Evolutionary conservation across 2,888 invertebrate genomes (phyloP).

Genomic region (Ditylenchus weischeri): DNA sequence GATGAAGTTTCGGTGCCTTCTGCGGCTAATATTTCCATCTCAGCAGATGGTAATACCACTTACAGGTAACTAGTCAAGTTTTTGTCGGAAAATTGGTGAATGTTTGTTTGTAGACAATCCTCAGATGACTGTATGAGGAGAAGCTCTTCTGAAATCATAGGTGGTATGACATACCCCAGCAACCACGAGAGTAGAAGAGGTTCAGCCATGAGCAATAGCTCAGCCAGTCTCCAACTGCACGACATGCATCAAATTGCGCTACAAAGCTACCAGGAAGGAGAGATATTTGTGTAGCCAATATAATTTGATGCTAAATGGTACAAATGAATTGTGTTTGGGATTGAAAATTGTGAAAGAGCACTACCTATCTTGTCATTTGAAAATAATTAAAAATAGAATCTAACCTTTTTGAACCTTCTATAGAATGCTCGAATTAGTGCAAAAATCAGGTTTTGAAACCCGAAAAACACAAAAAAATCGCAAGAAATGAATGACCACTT

Average conservation of each 20-base stretch:
- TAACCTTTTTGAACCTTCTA: no score
- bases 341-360: no score
- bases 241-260: constrained; percentile 41
- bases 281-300: constrained; percentile 29
- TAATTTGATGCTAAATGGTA: background rate
- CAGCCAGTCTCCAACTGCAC: constrained; percentile 55
- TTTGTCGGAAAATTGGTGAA: background rate
- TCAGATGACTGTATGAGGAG: constrained; percentile 54
- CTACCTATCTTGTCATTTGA: no score
- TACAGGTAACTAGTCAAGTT: constrained; percentile 38
- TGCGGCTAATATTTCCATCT: constrained; percentile 47
- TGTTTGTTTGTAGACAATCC: constrained; percentile 40
- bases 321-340: no score
- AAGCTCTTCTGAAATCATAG: constrained; percentile 54
- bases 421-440: no score
- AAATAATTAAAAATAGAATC: no score
- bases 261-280: constrained; percentile 32
- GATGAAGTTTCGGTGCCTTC: constrained; percentile 48
- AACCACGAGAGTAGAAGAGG: constrained; percentile 43
- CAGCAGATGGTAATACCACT: constrained; percentile 55
- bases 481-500: no score
- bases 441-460: no score
- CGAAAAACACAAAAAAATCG: no score
- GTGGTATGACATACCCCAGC: constrained; percentile 41
- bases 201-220: constrained; percentile 56